Evolutionary conservation across 2,888 invertebrate genomes (phyloP), one percentile per base, ranked within the genome.

Genomic region (Drosophila flavopinicola): DNA sequence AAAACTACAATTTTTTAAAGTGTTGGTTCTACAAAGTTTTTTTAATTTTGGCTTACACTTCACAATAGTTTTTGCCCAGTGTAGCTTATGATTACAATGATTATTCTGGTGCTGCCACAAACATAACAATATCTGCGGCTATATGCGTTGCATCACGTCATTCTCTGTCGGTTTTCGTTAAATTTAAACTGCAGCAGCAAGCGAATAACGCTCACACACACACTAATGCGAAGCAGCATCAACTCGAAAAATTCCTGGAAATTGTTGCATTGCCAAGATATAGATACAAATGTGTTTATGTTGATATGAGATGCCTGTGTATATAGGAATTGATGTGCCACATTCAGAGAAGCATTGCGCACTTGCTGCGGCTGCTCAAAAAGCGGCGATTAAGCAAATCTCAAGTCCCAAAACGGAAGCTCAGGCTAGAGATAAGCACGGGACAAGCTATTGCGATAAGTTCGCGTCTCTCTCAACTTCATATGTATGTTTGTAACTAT

Each of bases 91-190:
- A 56, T 61, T 71, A 53, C 35, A 52, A 32, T 37, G 48, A 37
- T 20, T n/a, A 37, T 33, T 38, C 33, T 41, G 35, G 10, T 52
- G 2, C 39, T 32, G 27, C 38, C 51, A 66, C 33, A 48, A 42
- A n/a, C 45, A 59, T 30, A 49, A 27, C 41, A 74, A 56, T 57
- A 57, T 58, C 35, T 41, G 10, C 23, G 51, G 47, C 63, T 75
- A 78, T 69, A 61, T 57, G 58, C 64, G 41, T 24, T 53, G 85
- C 67, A 80, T 80, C 80, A 80, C 80, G 80, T 80, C 80, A 80
- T 76, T 74, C 85, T 74, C 66, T 53, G 64, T 80, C 75, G 67
- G 61, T 23, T 52, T 63, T 70, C 53, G 67, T 66, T 85, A 77
- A 79, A 85, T 77, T 85, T 77, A 72, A 85, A 82, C 75, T 78